These are phyloP conservation scores for Uloborus diversus DNA, from an alignment of 1,140 invertebrate species.

Conservation along the genomic window DNA sequence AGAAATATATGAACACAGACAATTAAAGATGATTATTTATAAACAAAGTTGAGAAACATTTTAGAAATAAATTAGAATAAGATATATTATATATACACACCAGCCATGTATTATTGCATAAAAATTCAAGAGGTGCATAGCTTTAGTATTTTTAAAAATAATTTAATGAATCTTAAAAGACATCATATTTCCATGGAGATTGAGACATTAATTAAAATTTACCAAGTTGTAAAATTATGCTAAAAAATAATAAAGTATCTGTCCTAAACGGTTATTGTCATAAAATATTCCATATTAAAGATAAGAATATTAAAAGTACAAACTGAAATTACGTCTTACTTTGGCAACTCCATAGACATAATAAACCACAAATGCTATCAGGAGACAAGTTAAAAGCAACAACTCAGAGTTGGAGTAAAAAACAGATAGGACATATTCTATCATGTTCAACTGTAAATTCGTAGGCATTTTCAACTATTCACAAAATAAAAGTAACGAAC, in stretches of 20 bases:
- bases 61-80: too few relatives aligned
- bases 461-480: neutral
- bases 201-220: neutral
- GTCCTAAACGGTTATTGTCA: neutral
- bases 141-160: too few relatives aligned
- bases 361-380: neutral
- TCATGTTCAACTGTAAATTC: neutral
- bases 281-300: neutral
- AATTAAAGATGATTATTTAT: too few relatives aligned
- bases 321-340: neutral
- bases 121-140: too few relatives aligned
- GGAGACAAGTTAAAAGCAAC: neutral
- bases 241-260: neutral
- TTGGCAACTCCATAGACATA: neutral
- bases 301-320: neutral
- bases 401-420: neutral
- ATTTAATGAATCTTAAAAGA: neutral
- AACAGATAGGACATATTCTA: neutral
- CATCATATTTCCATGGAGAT: neutral
- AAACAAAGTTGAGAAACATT: too few relatives aligned
- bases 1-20: too few relatives aligned
- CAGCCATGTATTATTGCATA: too few relatives aligned
- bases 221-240: neutral
- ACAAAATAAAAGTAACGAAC: too few relatives aligned
- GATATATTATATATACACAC: too few relatives aligned